Evolutionary conservation across 2,888 invertebrate species (phyloP).

Genomic region (Tholera decimalis): DNA sequence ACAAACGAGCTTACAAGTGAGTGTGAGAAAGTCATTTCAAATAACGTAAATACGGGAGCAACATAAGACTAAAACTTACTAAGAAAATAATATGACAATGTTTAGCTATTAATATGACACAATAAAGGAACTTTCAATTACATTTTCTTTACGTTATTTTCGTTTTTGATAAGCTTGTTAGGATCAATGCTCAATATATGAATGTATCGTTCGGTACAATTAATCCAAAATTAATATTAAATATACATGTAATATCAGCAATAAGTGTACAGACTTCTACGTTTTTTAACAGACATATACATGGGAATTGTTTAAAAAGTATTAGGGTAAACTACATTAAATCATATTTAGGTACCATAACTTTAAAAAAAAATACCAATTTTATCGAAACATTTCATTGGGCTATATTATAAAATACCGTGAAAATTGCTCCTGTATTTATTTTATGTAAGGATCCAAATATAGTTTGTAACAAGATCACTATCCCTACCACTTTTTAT

Average conservation of each 20-base stretch:
- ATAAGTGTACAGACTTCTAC: constrained; percentile 53
- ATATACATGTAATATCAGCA: constrained; percentile 60
- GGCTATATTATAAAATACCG: neutral
- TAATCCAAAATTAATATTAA: constrained; percentile 34
- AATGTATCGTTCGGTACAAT: constrained; percentile 35
- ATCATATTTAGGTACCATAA: constrained; percentile 1
- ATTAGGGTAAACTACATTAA: constrained; percentile 1
- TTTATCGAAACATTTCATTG: neutral
- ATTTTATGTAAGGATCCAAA: neutral
- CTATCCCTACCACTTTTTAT: constrained; percentile 1
- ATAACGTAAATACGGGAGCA: neutral
- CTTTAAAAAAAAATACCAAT: too few species aligned
- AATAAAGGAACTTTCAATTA: constrained; percentile 2
- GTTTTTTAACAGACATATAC: constrained; percentile 58
- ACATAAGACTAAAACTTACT: neutral
- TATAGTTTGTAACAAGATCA: neutral
- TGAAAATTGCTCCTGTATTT: neutral
- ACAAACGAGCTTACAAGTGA: neutral
- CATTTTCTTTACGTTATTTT: neutral
- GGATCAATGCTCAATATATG: neutral
- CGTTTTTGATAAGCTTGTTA: neutral
- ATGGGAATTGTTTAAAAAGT: constrained; percentile 35
- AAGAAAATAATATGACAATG: neutral
- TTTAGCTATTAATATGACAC: constrained; percentile 5
- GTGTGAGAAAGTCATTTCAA: neutral